Base-by-base conservation (phyloP, 2,888 invertebrate species). In the Buathra laborator region DNA sequence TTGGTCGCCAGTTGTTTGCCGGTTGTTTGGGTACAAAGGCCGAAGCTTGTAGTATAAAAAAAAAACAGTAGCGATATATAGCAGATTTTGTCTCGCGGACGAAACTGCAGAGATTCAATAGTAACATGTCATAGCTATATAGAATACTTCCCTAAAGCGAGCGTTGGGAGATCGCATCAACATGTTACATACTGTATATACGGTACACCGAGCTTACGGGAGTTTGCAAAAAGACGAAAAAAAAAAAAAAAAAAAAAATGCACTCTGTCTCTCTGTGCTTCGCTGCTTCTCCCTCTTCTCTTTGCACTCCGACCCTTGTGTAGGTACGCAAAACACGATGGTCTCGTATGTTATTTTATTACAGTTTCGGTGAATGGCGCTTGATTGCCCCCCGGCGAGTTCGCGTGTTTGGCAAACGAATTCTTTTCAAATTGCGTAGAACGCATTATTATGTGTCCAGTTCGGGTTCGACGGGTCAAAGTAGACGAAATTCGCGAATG, bases 351-450 rank as follows among this genome's bases (percentile, higher is more conserved):
- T 75, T 77, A 76, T 84, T 84, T 81, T 81, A 84, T 84, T 80
- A 62, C 66, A 62, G 72, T 67, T 67, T 67, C 84, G 72, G 19
- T 84, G 84, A 84, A 84, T 84, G 59, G 80, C 29, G 43, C 71
- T 84, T 84, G 84, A 84, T 84, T 84, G 80, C 44, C 76, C 80
- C 76, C 56, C 48, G n/a, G 59, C 32, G 32, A 48, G 72, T 81
- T 66, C 32, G 29, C 48, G 62, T 77, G 71, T 76, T 62, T 72
- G 71, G 43, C 70, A 76, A 81, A 68, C 74, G 37, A 72, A 83
- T 83, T 83, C 67, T 78, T 78, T 82, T 29, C 46, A 67, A 66
- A 82, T 67, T 48, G 48, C 59, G 62, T 16, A 14, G 29, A 68
- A 62, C 66, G 74, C 29, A 72, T 79, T 56, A 83, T 83, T 29